A percentile compares a stretch with the other conserved stretches of the same genome.
phyloP scores from a whole-genome alignment of 2,888 invertebrate genomes.

The Euplagia quadripunctaria region DNA sequence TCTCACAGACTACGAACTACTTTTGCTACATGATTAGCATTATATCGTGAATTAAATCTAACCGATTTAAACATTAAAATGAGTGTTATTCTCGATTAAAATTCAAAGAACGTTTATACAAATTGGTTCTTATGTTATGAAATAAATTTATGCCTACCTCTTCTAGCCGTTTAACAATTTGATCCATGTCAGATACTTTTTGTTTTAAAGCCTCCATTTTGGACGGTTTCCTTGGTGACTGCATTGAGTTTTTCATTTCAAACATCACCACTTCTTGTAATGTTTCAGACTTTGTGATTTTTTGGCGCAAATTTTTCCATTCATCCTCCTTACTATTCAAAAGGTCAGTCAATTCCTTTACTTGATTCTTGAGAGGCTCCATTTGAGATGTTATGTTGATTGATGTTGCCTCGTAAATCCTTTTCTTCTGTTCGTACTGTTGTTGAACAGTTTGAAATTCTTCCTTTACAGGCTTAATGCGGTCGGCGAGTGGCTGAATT shows the following conservation, averaged over 20 bases:
- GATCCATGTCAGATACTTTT: slow-evolving; percentile 89
- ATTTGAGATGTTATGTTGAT: slow-evolving; percentile 86
- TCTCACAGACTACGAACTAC: not conserved
- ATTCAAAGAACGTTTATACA: not conserved
- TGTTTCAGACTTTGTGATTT: slow-evolving; percentile 86
- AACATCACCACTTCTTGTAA: slow-evolving; percentile 85
- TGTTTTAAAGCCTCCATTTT: slow-evolving; percentile 89
- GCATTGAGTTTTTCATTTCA: slow-evolving; percentile 84
- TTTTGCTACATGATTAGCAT: not conserved
- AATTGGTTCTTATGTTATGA: not conserved
- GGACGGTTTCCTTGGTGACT: slow-evolving; percentile 82
- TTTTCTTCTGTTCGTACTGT: slow-evolving; percentile 90
- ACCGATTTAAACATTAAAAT: too few species aligned
- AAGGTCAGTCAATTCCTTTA: slow-evolving; percentile 84
- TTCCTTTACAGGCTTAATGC: slow-evolving; percentile 89
- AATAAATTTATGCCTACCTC: slow-evolving; percentile 61
- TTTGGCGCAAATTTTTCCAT: slow-evolving; percentile 85
- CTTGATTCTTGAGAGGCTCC: slow-evolving; percentile 86
- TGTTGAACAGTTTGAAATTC: slow-evolving; percentile 89
- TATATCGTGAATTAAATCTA: too few species aligned
- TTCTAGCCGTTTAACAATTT: slow-evolving; percentile 80
- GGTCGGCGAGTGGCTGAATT: slow-evolving; percentile 81
- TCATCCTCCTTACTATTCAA: slow-evolving; percentile 85
- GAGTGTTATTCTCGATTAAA: not conserved
- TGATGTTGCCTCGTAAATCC: slow-evolving; percentile 89